phyloP scores from a whole-genome alignment of 1,140 invertebrate species.

The Choristoneura fumiferana region DNA sequence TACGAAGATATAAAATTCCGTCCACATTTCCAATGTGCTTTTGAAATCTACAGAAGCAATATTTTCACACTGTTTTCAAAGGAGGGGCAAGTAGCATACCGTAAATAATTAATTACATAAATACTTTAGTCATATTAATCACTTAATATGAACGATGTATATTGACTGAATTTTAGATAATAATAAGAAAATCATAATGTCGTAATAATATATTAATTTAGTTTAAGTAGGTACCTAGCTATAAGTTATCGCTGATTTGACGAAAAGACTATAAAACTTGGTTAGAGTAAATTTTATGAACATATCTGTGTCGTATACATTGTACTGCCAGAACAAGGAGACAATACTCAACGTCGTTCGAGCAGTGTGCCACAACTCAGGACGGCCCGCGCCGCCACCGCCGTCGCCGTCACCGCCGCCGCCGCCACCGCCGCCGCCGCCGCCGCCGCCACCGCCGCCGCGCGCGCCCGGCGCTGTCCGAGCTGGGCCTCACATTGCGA shows the following conservation, averaged over 20 bases:
- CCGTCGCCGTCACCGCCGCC: not conserved
- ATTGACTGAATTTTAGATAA: slow-evolving; percentile 73
- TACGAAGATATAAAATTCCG: slow-evolving; percentile 61
- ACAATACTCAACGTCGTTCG: slow-evolving; percentile 65
- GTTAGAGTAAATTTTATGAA: slow-evolving; percentile 73
- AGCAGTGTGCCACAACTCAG: not conserved
- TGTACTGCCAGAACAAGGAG: slow-evolving; percentile 59
- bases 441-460: not conserved
- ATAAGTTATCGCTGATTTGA: slow-evolving; percentile 75
- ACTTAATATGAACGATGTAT: slow-evolving; percentile 53
- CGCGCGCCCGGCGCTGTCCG: no score
- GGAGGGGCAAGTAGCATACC: slow-evolving; percentile 9
- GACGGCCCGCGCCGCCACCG: not conserved
- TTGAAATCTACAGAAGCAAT: slow-evolving; percentile 33
- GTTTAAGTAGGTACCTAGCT: slow-evolving; percentile 27
- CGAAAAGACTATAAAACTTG: slow-evolving; percentile 72
- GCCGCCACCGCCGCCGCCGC: not conserved
- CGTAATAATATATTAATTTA: slow-evolving; percentile 69
- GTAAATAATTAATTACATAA: slow-evolving; percentile 12
- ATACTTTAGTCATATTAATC: slow-evolving; percentile 65
- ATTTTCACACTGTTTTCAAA: slow-evolving; percentile 48
- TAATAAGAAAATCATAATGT: slow-evolving; percentile 50
- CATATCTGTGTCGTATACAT: slow-evolving; percentile 72
- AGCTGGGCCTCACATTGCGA: no score
- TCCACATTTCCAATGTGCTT: slow-evolving; percentile 65